Evolutionary conservation across 2,888 invertebrate species (phyloP).

Genomic region (Diloba caeruleocephala): DNA sequence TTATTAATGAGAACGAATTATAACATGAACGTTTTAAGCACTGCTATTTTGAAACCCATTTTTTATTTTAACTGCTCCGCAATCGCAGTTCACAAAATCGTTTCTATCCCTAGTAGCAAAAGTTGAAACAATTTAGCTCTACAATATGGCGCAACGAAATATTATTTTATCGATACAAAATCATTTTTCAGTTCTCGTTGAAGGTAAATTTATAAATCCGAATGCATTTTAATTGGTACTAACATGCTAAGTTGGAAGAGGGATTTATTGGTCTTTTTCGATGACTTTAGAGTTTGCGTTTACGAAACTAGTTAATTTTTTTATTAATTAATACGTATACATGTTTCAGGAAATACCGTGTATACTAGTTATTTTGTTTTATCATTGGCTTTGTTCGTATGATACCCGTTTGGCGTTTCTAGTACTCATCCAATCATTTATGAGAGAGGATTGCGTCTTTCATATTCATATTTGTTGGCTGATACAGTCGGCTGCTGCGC

Average conservation of each 20-base stretch:
- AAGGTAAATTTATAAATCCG: conserved; percentile 7
- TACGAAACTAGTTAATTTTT: no score
- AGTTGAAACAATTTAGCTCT: conserved; percentile 7
- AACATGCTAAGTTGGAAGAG: conserved; percentile 15
- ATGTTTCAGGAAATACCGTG: no score
- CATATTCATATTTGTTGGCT: no score
- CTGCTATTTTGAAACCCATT: conserved; percentile 23
- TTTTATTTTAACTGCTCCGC: conserved; percentile 11
- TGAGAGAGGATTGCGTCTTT: no score
- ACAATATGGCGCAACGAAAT: conserved; percentile 32
- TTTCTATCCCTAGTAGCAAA: neutral
- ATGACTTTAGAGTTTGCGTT: conserved; percentile 1
- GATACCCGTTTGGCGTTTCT: no score
- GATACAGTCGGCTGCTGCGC: no score
- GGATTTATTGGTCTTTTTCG: no score
- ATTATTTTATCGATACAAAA: conserved; percentile 31
- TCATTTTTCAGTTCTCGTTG: conserved; percentile 21
- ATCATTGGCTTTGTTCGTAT: no score
- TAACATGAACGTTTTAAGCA: conserved; percentile 24
- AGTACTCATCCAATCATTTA: no score
- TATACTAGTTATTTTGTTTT: no score
- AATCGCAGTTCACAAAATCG: conserved; percentile 24
- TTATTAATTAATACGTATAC: no score
- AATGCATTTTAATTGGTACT: conserved; percentile 25
- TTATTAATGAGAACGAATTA: conserved; percentile 21